Conservation (phyloP, 2,797 vertebrate species). For the Orientallactaga sibirica region DNA sequence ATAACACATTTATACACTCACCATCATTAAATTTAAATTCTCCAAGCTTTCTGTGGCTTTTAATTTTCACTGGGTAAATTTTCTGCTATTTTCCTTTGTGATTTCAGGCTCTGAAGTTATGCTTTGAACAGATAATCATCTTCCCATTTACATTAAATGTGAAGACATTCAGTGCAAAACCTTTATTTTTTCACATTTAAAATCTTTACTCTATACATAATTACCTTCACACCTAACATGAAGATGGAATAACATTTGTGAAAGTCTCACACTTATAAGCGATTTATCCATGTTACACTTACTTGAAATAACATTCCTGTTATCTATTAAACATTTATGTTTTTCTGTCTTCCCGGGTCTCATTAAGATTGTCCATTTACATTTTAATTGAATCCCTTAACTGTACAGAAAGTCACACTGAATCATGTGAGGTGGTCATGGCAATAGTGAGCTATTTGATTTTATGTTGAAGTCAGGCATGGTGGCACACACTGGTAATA, state of each 20-base stretch:
- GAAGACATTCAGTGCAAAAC: not conserved
- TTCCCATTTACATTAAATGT: slow-evolving; percentile 5
- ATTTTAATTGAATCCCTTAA: too few species aligned
- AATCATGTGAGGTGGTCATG: too few species aligned
- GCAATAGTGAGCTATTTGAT: too few species aligned
- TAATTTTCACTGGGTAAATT: not conserved
- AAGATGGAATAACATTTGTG: not conserved
- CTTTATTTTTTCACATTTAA: slow-evolving; percentile 10
- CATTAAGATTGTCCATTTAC: too few species aligned
- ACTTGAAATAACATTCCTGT: not conserved
- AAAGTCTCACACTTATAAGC: not conserved
- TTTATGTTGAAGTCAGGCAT: too few species aligned
- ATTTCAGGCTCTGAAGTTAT: not conserved
- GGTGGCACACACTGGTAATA: too few species aligned
- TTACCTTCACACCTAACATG: not conserved
- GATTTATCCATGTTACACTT: not conserved
- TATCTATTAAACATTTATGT: too few species aligned
- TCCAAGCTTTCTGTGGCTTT: not conserved
- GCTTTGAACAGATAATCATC: not conserved
- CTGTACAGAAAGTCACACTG: too few species aligned
- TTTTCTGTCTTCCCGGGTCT: too few species aligned
- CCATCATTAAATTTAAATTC: not conserved
- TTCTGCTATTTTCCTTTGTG: slow-evolving; percentile 36
- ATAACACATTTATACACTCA: not conserved
- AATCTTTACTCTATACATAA: not conserved